Percentiles rank a stretch among this genome's conserved stretches.
phyloP scores from a whole-genome alignment of 2,113 vertebrate genomes.

The Tragulus kanchil region DNA sequence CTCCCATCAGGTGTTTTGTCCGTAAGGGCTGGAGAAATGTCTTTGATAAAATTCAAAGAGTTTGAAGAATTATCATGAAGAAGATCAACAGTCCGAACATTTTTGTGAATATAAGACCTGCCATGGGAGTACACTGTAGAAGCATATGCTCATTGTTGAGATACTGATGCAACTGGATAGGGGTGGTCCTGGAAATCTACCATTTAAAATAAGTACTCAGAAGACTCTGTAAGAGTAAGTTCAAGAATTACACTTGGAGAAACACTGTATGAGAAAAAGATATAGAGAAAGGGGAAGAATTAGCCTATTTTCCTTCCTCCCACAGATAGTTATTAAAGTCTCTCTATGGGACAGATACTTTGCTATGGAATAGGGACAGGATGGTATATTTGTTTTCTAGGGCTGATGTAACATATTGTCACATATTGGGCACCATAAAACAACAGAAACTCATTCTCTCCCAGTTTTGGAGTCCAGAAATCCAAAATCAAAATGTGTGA shows the following conservation, averaged over 20 bases:
- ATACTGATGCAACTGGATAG: neutral
- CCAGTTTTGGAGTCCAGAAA: neutral
- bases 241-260: neutral
- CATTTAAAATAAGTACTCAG: neutral
- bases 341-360: neutral
- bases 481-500: neutral
- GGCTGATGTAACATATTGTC: neutral
- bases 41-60: conserved; percentile 63
- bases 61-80: conserved; percentile 42
- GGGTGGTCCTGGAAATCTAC: neutral
- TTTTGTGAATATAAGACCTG: neutral
- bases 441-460: neutral
- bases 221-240: neutral
- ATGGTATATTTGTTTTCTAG: neutral
- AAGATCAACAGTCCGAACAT: neutral
- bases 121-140: neutral
- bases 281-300: neutral
- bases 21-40: conserved; percentile 38
- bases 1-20: conserved; percentile 59
- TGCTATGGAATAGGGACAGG: neutral
- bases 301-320: neutral
- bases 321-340: neutral
- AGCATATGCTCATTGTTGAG: neutral
- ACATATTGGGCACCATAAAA: neutral
- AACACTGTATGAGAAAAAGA: neutral